phyloP scores from a whole-genome alignment of 2,888 invertebrate genomes.

The Hydraecia micacea region DNA sequence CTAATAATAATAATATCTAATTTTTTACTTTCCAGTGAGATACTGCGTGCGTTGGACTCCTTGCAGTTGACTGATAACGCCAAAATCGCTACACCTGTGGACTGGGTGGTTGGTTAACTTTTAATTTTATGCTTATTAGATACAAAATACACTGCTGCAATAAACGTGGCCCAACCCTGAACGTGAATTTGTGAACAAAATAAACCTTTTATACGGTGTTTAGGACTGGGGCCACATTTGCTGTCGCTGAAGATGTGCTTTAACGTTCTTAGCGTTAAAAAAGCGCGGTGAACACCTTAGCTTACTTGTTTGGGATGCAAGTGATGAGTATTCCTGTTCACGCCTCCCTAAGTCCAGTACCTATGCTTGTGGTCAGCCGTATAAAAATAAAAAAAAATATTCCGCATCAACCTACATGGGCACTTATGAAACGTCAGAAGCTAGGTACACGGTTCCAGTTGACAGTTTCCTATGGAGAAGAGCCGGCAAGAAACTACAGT shows the following conservation, averaged over 20 bases:
- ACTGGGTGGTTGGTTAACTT: slow-evolving; percentile 94
- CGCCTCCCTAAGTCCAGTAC: background rate
- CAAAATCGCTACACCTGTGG: slow-evolving; percentile 97
- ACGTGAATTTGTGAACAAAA: background rate
- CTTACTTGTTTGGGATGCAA: background rate
- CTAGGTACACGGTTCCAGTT: background rate
- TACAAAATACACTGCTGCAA: background rate
- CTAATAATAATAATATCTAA: no score
- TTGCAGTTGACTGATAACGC: slow-evolving; percentile 96
- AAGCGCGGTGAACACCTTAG: background rate
- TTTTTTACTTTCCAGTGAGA: slow-evolving; percentile 93
- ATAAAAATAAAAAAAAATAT: background rate
- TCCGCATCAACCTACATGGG: no score
- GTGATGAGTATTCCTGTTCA: background rate
- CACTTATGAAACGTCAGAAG: background rate
- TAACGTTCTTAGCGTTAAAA: background rate
- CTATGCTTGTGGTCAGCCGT: background rate
- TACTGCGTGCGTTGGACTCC: slow-evolving; percentile 97
- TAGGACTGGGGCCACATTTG: background rate
- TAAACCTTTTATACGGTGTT: background rate
- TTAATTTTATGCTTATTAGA: background rate
- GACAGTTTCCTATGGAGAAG: no score
- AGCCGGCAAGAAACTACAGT: no score
- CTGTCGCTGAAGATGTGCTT: background rate
- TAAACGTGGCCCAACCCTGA: background rate